Conservation (phyloP, 2,888 invertebrate species). For the Muscina levida region DNA sequence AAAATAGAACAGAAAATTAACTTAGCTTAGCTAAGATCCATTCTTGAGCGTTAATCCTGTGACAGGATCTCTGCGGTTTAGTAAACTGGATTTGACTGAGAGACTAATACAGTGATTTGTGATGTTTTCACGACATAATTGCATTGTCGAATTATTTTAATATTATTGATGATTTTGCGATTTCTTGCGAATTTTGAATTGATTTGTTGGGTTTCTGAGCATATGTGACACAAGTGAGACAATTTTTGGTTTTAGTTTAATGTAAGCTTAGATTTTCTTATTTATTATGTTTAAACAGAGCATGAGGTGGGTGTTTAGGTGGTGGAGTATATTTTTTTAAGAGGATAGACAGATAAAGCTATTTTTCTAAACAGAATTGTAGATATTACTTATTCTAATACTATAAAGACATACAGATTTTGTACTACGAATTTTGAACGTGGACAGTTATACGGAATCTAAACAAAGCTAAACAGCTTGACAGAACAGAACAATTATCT, state of each 20-base stretch:
- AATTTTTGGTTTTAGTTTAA: constrained; percentile 52
- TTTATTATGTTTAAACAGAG: constrained; percentile 17
- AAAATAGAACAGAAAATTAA: constrained; percentile 36
- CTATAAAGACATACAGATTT: constrained; percentile 18
- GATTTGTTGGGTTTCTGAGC: constrained; percentile 47
- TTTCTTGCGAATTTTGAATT: neutral
- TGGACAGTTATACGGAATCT: constrained; percentile 25
- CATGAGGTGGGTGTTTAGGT: constrained; percentile 19
- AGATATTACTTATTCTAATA: too few relatives aligned
- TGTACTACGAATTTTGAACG: constrained; percentile 43
- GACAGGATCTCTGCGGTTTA: constrained; percentile 32
- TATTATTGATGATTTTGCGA: constrained; percentile 21
- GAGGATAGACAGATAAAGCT: constrained; percentile 15
- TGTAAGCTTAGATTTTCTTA: constrained; percentile 45
- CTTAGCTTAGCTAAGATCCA: constrained; percentile 56
- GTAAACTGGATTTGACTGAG: constrained; percentile 64
- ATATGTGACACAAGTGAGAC: constrained; percentile 61
- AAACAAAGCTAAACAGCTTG: constrained; percentile 26
- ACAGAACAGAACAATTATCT: constrained; percentile 31
- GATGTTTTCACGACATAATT: constrained; percentile 29
- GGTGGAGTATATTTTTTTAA: constrained; percentile 4
- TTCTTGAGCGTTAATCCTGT: constrained; percentile 25
- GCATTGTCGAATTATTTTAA: neutral
- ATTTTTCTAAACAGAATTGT: too few relatives aligned
- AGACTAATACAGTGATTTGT: constrained; percentile 62